These are phyloP conservation scores for Druon quercuslanigerum DNA, from an alignment of 1,140 invertebrate genomes.

Conservation along the genomic window DNA sequence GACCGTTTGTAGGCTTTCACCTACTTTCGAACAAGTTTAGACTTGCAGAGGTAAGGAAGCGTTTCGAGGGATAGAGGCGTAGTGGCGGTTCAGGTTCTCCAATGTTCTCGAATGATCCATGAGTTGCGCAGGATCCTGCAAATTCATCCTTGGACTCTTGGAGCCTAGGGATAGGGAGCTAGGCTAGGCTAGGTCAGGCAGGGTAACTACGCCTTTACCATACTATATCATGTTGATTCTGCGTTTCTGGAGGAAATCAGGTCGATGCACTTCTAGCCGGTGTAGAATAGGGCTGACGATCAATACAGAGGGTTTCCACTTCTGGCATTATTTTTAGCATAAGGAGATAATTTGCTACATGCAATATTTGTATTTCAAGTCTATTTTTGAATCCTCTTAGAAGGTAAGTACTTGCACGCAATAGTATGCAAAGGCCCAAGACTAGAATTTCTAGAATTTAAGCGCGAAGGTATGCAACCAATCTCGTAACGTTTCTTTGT, in stretches of 20 bases:
- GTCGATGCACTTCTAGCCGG: constrained; percentile 56
- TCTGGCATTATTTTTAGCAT: constrained; percentile 50
- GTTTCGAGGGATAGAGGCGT: neutral
- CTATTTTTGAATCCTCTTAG: neutral
- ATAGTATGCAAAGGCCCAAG: neutral
- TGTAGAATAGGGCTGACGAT: constrained; percentile 46
- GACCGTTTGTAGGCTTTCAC: no score
- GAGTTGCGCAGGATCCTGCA: neutral
- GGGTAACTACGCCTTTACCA: no score
- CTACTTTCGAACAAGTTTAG: no score
- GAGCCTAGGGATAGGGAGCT: neutral
- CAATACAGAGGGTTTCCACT: constrained; percentile 43
- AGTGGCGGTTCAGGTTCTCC: neutral
- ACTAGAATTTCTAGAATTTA: neutral
- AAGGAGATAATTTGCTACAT: constrained; percentile 30
- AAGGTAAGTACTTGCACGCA: neutral
- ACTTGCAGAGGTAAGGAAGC: no score
- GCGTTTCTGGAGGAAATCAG: constrained; percentile 54
- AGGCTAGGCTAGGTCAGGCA: neutral
- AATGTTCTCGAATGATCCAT: neutral
- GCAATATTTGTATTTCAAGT: neutral
- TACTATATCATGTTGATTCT: neutral
- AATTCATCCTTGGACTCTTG: neutral
- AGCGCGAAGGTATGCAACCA: neutral
- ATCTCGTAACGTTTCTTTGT: neutral